phyloP scores from a whole-genome alignment of 2,797 vertebrate species.

The Morelia viridis region DNA sequence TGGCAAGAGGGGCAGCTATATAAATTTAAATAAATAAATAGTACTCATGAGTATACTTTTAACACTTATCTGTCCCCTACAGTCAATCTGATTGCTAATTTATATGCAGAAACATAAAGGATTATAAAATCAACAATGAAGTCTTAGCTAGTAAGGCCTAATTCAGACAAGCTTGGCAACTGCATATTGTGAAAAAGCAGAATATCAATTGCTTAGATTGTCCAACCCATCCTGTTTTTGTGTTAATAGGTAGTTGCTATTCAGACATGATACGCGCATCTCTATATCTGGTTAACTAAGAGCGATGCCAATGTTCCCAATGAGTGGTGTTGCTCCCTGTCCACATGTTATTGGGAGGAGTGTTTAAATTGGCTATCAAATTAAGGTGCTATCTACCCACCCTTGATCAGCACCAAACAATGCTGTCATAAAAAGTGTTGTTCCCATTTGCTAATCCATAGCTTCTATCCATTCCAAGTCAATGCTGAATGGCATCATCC shows the following conservation, averaged over 20 bases:
- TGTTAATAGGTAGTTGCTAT: background rate
- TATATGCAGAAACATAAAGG: background rate
- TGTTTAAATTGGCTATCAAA: background rate
- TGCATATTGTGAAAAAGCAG: background rate
- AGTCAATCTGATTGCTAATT: background rate
- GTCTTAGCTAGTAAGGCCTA: background rate
- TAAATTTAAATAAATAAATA: background rate
- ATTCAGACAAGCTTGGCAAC: background rate
- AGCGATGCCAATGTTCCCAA: background rate
- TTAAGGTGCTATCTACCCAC: background rate
- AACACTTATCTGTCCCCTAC: background rate
- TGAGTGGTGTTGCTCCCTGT: background rate
- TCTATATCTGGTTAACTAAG: background rate
- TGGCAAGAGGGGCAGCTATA: background rate
- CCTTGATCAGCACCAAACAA: background rate
- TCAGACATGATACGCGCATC: background rate
- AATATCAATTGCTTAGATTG: background rate
- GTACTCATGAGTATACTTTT: background rate
- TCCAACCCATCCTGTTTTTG: background rate
- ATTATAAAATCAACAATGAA: background rate
- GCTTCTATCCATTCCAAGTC: background rate
- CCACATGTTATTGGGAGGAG: background rate
- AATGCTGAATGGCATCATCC: background rate
- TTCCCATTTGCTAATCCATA: background rate
- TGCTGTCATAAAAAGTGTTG: background rate